phyloP scores from a whole-genome alignment of 2,113 vertebrate species.

The Carettochelys insculpta region DNA sequence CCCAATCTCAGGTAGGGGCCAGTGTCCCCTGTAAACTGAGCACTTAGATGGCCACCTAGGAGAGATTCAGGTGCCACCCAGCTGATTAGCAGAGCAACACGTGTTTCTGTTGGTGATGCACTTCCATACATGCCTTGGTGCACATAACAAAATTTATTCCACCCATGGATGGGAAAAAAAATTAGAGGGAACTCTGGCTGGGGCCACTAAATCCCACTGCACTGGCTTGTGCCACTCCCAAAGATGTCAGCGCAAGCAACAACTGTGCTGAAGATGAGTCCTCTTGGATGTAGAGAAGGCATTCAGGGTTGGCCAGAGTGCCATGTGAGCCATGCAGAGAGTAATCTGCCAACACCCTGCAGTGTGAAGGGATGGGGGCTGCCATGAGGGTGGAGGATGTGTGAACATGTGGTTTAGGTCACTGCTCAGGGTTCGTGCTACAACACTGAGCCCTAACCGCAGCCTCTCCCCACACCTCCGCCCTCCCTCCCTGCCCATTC shows the following conservation, averaged over 20 bases:
- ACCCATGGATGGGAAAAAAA: too few species aligned
- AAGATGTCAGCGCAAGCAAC: neutral
- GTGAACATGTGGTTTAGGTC: neutral
- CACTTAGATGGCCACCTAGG: too few species aligned
- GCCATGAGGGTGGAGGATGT: neutral
- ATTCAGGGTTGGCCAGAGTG: neutral
- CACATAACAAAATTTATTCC: too few species aligned
- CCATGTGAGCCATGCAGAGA: neutral
- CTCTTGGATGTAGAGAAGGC: neutral
- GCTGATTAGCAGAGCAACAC: too few species aligned
- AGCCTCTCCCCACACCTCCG: neutral
- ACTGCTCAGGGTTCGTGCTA: neutral
- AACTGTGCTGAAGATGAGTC: neutral
- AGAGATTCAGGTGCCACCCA: too few species aligned
- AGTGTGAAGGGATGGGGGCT: accelerated
- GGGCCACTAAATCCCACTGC: neutral
- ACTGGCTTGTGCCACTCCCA: neutral
- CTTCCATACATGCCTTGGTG: too few species aligned
- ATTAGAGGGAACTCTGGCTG: too few species aligned
- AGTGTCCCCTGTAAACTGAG: too few species aligned
- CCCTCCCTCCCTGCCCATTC: accelerated
- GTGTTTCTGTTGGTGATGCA: too few species aligned
- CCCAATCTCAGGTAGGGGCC: neutral
- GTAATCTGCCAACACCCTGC: neutral
- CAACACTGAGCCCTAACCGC: neutral